phyloP scores from a whole-genome alignment of 2,113 vertebrate genomes.

The Parus major region DNA sequence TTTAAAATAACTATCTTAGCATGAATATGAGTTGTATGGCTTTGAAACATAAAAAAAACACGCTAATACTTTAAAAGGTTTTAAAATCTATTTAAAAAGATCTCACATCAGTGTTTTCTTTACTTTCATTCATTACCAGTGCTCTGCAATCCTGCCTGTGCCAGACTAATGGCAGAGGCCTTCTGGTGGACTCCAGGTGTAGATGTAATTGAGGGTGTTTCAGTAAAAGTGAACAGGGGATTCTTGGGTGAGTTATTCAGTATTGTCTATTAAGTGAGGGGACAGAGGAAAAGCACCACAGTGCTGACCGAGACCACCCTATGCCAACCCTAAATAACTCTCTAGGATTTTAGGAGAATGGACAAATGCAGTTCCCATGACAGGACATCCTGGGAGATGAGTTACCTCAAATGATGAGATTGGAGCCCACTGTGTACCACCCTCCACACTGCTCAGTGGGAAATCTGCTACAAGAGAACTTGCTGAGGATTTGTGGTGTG shows the following conservation, averaged over 20 bases:
- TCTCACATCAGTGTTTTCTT: slow-evolving; percentile 1
- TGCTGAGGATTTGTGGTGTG: not conserved
- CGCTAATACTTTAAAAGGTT: not conserved
- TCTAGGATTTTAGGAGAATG: not conserved
- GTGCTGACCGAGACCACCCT: not conserved
- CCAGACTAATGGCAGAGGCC: not conserved
- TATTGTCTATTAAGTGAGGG: not conserved
- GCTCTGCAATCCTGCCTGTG: not conserved
- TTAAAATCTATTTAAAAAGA: slow-evolving; percentile 5
- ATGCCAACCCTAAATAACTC: not conserved
- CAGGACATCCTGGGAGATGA: not conserved
- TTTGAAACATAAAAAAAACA: slow-evolving; percentile 10
- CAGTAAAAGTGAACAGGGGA: not conserved
- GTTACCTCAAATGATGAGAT: not conserved
- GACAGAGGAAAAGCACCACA: not conserved
- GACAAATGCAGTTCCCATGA: not conserved
- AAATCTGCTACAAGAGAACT: not conserved
- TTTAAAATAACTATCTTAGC: slow-evolving; percentile 90
- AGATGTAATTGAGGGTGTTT: slow-evolving; percentile 27
- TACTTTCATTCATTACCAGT: not conserved
- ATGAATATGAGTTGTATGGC: slow-evolving; percentile 90
- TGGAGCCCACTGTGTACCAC: not conserved
- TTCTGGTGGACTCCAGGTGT: slow-evolving; percentile 36
- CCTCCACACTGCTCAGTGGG: not conserved
- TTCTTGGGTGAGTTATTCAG: not conserved